These are phyloP conservation scores for Choreutis nemorana DNA, from an alignment of 2,888 invertebrate species.

Conservation along the genomic window DNA sequence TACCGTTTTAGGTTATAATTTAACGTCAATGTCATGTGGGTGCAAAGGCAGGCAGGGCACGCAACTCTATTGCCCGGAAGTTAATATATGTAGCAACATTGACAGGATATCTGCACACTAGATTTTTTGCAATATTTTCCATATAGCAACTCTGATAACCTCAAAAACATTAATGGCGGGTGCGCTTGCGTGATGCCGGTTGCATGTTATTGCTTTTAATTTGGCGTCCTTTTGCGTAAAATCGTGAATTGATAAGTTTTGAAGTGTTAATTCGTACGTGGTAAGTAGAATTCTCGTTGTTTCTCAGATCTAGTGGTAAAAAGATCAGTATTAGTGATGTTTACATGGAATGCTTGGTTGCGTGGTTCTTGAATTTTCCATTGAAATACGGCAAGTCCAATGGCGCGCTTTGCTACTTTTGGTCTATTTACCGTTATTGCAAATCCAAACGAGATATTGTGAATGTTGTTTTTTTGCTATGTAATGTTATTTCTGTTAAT, in stretches of 20 bases:
- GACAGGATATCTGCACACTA: too few relatives aligned
- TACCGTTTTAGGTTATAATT: too few relatives aligned
- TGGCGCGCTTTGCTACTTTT: conserved; percentile 39
- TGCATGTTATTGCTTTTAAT: conserved; percentile 51
- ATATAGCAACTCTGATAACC: conserved; percentile 29
- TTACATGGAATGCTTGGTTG: conserved; percentile 6
- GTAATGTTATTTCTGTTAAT: too few relatives aligned
- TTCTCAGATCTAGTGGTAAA: conserved; percentile 1
- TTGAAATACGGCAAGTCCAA: conserved; percentile 49
- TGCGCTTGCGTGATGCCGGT: conserved; percentile 66
- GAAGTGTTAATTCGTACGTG: conserved; percentile 20
- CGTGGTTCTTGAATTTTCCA: conserved; percentile 43
- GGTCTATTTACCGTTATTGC: conserved; percentile 33
- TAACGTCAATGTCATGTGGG: too few relatives aligned
- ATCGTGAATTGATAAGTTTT: conserved; percentile 32
- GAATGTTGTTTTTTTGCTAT: too few relatives aligned
- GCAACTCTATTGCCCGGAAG: too few relatives aligned
- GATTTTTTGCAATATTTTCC: too few relatives aligned
- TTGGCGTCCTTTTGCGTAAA: conserved; percentile 46
- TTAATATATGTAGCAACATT: too few relatives aligned
- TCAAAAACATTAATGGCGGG: conserved; percentile 49
- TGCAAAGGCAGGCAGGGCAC: too few relatives aligned
- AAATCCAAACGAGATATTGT: conserved; percentile 17
- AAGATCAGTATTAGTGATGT: neutral
- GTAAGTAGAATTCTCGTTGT: conserved; percentile 22